Evolutionary conservation across 35 echinoderm and acorn worm species (phyloP).

Genomic region (Strongylocentrotus purpuratus): DNA sequence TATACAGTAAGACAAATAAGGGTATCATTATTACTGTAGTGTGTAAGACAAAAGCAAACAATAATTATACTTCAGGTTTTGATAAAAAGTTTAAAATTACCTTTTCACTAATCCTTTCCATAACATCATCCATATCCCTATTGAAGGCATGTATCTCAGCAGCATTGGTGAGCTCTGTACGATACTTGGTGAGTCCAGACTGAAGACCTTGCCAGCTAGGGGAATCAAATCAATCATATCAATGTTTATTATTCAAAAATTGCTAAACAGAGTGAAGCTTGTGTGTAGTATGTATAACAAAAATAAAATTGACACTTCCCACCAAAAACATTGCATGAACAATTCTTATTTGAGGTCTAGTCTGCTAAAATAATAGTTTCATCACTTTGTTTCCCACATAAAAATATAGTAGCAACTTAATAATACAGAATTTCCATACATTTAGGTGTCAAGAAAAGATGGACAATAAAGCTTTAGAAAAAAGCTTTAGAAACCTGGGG

Average conservation of each 20-base stretch:
- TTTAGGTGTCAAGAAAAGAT: no score
- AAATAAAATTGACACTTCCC: no score
- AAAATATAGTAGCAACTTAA: no score
- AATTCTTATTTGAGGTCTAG: not conserved
- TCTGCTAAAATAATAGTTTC: not conserved
- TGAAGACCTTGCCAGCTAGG: constrained; percentile 80
- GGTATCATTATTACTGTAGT: no score
- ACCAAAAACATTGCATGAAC: no score
- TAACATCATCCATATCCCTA: constrained; percentile 87
- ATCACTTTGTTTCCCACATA: not conserved
- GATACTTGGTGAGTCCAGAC: constrained; percentile 75
- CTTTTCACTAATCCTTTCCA: constrained; percentile 91
- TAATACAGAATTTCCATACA: no score
- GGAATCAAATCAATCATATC: not conserved
- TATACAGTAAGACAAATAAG: no score
- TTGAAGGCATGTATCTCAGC: constrained; percentile 89
- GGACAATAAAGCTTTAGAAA: no score
- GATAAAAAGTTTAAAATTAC: constrained; percentile 47
- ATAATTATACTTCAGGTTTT: not conserved
- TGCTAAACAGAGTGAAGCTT: no score
- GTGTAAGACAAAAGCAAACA: no score
- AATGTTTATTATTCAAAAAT: not conserved
- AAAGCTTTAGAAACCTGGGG: no score
- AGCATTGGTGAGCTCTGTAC: constrained; percentile 60
- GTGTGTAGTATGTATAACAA: no score